These are phyloP conservation scores for Holothuria leucospilota DNA, from an alignment of 53 echinoderm and acorn worm species.

Conservation along the genomic window DNA sequence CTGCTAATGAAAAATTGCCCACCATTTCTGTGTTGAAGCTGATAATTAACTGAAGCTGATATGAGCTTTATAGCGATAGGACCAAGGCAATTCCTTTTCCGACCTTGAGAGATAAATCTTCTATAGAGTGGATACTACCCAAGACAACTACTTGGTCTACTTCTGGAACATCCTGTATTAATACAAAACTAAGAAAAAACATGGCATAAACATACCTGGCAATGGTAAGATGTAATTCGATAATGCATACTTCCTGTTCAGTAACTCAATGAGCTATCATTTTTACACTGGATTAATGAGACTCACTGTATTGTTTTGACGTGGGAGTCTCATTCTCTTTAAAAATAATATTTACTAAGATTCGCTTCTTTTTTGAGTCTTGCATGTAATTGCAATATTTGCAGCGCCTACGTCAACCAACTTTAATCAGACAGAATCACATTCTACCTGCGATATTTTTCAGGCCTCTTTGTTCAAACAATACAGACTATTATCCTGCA, in stretches of 20 bases:
- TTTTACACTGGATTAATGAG: no score
- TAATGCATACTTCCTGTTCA: background rate
- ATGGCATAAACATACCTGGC: background rate
- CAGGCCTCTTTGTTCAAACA: no score
- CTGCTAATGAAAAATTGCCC: background rate
- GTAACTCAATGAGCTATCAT: background rate
- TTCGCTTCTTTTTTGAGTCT: no score
- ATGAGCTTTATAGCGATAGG: background rate
- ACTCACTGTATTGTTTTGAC: no score
- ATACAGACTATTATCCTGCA: no score
- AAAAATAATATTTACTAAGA: no score
- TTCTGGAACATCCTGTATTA: slow-evolving; percentile 6
- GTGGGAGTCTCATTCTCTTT: no score
- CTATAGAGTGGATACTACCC: background rate
- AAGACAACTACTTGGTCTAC: background rate
- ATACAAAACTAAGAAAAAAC: background rate
- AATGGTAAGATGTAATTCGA: background rate
- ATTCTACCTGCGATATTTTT: no score
- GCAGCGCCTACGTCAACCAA: no score
- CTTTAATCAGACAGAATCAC: no score
- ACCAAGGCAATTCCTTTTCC: background rate
- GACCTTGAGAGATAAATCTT: slow-evolving; percentile 13
- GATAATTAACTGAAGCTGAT: no score
- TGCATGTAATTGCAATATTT: no score
- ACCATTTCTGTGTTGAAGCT: background rate